A percentile compares a stretch with the other conserved stretches of the same genome.
Conservation (phyloP, 2,797 vertebrate genomes). For the Pteropus rufus region DNA sequence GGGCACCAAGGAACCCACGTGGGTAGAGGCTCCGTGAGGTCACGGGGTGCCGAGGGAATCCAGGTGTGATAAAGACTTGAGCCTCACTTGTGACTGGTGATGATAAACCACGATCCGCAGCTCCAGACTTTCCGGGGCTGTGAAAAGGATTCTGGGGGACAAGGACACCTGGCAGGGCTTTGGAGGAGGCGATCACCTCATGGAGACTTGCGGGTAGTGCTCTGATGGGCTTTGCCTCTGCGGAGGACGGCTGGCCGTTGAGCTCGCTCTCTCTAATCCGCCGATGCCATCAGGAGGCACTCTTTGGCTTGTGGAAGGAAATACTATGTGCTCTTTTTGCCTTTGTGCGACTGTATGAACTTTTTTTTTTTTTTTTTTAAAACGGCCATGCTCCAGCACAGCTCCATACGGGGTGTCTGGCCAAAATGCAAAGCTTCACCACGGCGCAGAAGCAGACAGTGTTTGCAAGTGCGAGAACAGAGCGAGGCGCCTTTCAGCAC, state of each 20-base stretch:
- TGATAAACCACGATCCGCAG: background rate
- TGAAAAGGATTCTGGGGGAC: background rate
- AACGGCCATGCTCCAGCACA: conserved; percentile 42
- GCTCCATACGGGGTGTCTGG: conserved; percentile 80
- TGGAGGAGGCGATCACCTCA: background rate
- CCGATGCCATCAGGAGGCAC: conserved; percentile 47
- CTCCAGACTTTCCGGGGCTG: background rate
- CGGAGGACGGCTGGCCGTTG: background rate
- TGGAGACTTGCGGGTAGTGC: too few relatives aligned
- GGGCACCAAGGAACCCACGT: background rate
- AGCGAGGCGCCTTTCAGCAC: conserved; percentile 82
- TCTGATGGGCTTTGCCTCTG: background rate
- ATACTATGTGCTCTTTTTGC: conserved; percentile 63
- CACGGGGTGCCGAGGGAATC: background rate
- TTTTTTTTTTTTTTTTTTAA: background rate
- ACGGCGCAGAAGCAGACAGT: conserved; percentile 82
- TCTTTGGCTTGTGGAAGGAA: conserved; percentile 54
- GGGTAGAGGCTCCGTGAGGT: background rate
- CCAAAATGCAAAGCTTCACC: conserved; percentile 87
- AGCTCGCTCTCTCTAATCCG: background rate
- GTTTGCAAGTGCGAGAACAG: conserved; percentile 78
- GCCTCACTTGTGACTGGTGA: background rate
- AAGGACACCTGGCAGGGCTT: background rate
- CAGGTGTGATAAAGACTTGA: background rate
- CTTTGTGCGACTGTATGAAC: conserved; percentile 50